Conservation (phyloP, 1,140 invertebrate species). For the Rhopalosiphum padi region DNA sequence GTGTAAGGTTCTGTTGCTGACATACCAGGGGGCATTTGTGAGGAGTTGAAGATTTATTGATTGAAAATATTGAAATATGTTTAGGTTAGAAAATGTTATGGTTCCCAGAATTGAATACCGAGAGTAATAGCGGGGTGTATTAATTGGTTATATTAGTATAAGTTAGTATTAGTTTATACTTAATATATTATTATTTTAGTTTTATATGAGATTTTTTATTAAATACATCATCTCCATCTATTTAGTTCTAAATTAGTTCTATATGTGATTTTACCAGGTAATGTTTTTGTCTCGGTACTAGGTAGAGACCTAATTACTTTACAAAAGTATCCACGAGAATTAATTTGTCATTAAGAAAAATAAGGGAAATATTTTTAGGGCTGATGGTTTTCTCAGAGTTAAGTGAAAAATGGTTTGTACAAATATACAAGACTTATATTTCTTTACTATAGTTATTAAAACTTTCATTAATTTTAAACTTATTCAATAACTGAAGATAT, state of each 20-base stretch:
- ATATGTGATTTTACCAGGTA: conserved; percentile 24
- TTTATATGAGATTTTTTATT: conserved; percentile 59
- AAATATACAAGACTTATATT: no score
- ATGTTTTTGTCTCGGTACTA: no score
- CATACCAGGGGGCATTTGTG: background rate
- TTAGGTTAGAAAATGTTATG: conserved; percentile 61
- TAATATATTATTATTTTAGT: conserved; percentile 61
- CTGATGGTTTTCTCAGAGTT: no score
- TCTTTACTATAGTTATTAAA: no score
- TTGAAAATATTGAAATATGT: conserved; percentile 60
- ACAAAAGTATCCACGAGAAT: no score
- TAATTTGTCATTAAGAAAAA: no score
- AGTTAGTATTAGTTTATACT: no score
- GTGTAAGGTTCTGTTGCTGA: conserved; percentile 27
- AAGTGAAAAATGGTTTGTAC: no score
- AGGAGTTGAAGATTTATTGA: conserved; percentile 9
- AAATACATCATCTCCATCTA: conserved; percentile 60
- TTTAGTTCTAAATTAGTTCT: conserved; percentile 35
- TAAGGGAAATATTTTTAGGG: no score
- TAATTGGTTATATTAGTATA: conserved; percentile 59
- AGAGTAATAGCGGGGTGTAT: conserved; percentile 61
- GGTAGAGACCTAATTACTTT: no score
- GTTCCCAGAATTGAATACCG: conserved; percentile 62
- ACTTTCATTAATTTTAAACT: no score
- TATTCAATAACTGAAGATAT: no score